A percentile compares a stretch with the other conserved stretches of the same genome.
phyloP scores from a whole-genome alignment of 2,797 vertebrate species.

The Saxicola maurus region DNA sequence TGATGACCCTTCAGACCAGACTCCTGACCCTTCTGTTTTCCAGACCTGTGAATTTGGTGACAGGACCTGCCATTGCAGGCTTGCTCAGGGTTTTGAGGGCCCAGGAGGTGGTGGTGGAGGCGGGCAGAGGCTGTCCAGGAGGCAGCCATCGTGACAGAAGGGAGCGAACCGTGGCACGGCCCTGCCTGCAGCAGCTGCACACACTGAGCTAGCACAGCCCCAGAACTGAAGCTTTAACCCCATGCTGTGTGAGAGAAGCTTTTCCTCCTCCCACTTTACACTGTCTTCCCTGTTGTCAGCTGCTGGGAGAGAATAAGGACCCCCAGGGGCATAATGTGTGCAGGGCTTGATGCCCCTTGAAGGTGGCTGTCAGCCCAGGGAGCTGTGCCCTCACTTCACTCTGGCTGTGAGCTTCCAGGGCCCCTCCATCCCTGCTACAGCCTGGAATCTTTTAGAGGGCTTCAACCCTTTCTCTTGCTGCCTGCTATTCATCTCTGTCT shows the following conservation, averaged over 20 bases:
- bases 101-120: fast-evolving
- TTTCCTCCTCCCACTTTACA: background rate
- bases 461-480: background rate
- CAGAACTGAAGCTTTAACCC: background rate
- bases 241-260: background rate
- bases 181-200: background rate
- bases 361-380: background rate
- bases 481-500: background rate
- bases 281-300: background rate
- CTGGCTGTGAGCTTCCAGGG: background rate
- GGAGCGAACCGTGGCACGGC: fast-evolving
- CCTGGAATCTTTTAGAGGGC: background rate
- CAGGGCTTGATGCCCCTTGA: background rate
- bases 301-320: background rate
- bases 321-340: fast-evolving
- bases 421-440: background rate
- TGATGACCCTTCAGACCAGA: background rate
- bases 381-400: background rate
- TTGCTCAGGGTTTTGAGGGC: background rate
- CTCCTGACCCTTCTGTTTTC: background rate
- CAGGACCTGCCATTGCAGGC: background rate
- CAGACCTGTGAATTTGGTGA: background rate
- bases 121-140: background rate
- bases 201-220: background rate
- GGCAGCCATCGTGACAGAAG: background rate